phyloP scores from a whole-genome alignment of 2,888 invertebrate genomes.

The Blastobasis lacticolella region DNA sequence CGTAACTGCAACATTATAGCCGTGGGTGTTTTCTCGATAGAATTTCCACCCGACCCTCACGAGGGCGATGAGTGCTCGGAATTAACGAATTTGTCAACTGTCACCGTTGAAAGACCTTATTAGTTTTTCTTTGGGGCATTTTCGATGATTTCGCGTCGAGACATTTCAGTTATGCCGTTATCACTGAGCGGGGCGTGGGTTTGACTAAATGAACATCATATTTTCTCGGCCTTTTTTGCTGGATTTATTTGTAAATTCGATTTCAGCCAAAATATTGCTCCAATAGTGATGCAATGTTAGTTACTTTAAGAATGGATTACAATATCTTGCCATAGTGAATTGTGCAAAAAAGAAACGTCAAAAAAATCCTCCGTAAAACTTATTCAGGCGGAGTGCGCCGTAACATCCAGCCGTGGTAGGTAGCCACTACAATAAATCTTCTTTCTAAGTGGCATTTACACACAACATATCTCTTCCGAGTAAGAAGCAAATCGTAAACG shows the following conservation, averaged over 20 bases:
- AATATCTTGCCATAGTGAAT: too few relatives aligned
- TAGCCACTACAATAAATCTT: constrained; percentile 55
- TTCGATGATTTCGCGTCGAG: constrained; percentile 41
- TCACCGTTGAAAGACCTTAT: constrained; percentile 55
- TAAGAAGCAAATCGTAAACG: constrained; percentile 64
- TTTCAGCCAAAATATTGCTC: too few relatives aligned
- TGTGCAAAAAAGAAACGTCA: not conserved
- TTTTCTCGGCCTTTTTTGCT: too few relatives aligned
- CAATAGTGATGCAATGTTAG: too few relatives aligned
- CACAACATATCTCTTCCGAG: constrained; percentile 48
- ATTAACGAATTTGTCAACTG: constrained; percentile 73
- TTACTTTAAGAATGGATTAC: too few relatives aligned
- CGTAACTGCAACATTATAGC: constrained; percentile 2
- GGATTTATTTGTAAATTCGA: too few relatives aligned
- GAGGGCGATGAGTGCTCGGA: constrained; percentile 25
- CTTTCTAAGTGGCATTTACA: constrained; percentile 65
- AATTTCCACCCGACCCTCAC: constrained; percentile 7
- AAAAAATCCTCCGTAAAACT: constrained; percentile 7
- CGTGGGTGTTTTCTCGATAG: not conserved
- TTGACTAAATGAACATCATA: too few relatives aligned
- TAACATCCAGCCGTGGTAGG: constrained; percentile 17
- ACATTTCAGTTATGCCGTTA: constrained; percentile 29
- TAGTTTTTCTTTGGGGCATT: constrained; percentile 51
- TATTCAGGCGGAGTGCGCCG: constrained; percentile 17
- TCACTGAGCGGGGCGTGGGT: too few relatives aligned